Conservation (phyloP, 2,888 invertebrate genomes). For the Cistogaster globosa region DNA sequence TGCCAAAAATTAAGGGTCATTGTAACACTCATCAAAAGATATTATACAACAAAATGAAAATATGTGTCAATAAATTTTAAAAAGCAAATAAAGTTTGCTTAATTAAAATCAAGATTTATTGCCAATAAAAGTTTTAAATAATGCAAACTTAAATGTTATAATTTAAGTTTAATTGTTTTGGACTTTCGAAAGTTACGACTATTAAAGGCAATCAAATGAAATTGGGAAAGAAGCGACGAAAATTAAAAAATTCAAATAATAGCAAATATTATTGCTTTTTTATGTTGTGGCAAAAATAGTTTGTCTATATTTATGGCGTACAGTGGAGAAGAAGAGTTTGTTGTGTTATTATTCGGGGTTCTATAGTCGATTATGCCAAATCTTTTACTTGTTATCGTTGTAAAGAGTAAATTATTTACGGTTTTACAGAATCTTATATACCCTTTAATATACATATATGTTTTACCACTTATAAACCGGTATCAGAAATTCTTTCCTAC, state of each 20-base stretch:
- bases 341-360: too few species aligned
- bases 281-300: not conserved
- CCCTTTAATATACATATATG: too few species aligned
- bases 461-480: too few species aligned
- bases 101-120: conserved; percentile 37
- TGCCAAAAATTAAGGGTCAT: conserved; percentile 38
- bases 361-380: too few species aligned
- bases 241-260: conserved; percentile 16
- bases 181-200: conserved; percentile 42
- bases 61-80: conserved; percentile 24
- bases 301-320: not conserved
- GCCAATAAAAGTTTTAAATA: conserved; percentile 33
- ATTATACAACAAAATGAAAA: conserved; percentile 24
- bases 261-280: not conserved
- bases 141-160: conserved; percentile 17
- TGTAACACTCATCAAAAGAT: conserved; percentile 25
- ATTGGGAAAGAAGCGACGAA: conserved; percentile 39
- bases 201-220: conserved; percentile 42
- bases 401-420: too few species aligned
- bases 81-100: not conserved
- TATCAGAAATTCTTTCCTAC: too few species aligned
- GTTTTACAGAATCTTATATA: too few species aligned
- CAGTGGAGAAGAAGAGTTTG: conserved; percentile 20
- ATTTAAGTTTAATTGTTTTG: conserved; percentile 23
- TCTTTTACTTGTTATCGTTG: too few species aligned